Conservation (phyloP, 2,113 vertebrate species). For the Equus przewalskii region DNA sequence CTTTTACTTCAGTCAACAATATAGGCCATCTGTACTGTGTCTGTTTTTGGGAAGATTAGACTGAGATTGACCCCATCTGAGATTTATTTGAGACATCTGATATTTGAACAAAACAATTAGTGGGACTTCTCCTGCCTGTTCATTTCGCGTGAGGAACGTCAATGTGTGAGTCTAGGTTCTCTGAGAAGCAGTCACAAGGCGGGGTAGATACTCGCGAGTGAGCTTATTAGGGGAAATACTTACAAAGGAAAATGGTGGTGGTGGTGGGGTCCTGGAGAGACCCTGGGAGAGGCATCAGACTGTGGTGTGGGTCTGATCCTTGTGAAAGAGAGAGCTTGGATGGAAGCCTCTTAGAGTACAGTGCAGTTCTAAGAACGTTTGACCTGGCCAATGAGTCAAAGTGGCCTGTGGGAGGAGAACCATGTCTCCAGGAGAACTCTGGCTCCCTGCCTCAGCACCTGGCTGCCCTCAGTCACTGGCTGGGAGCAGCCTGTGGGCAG, state of each 20-base stretch:
- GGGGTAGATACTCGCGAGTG: accelerated
- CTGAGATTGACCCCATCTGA: not conserved
- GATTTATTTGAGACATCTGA: not conserved
- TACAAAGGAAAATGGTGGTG: too few species aligned
- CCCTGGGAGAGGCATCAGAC: accelerated
- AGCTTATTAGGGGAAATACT: not conserved
- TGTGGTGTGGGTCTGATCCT: not conserved
- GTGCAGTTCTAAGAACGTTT: too few species aligned
- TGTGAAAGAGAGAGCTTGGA: not conserved
- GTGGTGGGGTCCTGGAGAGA: not conserved
- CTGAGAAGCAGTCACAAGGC: not conserved
- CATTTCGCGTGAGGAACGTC: not conserved
- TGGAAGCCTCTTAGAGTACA: not conserved
- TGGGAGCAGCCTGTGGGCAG: not conserved
- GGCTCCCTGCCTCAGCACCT: not conserved
- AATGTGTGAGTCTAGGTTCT: accelerated
- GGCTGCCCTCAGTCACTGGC: not conserved
- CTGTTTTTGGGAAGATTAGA: not conserved
- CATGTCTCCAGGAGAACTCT: accelerated
- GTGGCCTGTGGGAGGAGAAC: not conserved
- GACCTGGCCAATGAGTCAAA: not conserved
- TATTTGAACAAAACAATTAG: not conserved
- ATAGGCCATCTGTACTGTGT: not conserved
- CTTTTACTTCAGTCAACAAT: not conserved
- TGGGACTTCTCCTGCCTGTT: not conserved